phyloP scores from a whole-genome alignment of 2,797 vertebrate genomes.

The Momotus momota region DNA sequence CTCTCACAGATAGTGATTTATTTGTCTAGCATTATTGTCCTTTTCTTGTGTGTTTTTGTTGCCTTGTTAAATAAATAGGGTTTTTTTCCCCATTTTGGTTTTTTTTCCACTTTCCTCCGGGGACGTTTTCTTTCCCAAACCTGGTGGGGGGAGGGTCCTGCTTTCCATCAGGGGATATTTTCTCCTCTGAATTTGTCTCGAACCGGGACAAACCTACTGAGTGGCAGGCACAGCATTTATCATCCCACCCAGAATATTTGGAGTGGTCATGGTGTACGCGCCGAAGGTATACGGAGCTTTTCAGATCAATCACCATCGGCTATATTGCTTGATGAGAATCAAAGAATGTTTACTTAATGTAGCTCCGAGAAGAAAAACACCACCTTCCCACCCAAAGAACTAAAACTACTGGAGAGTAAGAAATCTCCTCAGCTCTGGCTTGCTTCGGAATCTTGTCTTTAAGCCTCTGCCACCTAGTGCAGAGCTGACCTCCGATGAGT shows the following conservation, averaged over 20 bases:
- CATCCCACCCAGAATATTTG: not conserved
- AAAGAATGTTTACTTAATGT: not conserved
- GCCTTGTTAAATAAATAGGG: no score
- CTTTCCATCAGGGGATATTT: no score
- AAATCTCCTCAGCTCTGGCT: not conserved
- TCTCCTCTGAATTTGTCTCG: no score
- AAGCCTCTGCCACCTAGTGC: not conserved
- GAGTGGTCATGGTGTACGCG: rapidly evolving
- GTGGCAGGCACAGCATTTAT: not conserved
- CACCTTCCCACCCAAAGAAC: not conserved
- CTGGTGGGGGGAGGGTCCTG: no score
- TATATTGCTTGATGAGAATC: not conserved
- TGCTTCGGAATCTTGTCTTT: rapidly evolving
- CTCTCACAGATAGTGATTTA: no score
- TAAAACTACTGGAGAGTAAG: not conserved
- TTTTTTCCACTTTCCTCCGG: no score
- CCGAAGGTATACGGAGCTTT: not conserved
- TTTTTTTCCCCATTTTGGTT: no score
- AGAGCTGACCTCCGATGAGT: not conserved
- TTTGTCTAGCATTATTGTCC: no score
- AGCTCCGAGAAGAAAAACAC: not conserved
- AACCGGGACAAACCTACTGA: no score
- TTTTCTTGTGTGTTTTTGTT: no score
- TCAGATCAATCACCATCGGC: not conserved
- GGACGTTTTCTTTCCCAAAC: no score